Percentiles rank a stretch among this genome's conserved stretches.
Conservation (phyloP, 2,888 invertebrate genomes). For the Apodemia zela region DNA sequence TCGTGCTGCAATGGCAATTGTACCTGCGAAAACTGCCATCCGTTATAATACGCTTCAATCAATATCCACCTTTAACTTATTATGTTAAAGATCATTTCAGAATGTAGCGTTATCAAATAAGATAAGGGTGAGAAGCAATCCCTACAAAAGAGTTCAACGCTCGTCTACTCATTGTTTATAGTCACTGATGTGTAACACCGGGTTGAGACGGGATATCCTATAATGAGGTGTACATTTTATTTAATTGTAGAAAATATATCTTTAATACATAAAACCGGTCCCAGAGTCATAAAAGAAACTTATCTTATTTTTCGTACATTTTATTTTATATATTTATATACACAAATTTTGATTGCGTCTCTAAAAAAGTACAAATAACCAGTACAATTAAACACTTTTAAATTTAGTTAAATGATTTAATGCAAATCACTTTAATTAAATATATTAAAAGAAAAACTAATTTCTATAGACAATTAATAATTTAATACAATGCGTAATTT, state of each 20-base stretch:
- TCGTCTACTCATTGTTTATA: slow-evolving; percentile 61
- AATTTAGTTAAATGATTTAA: too few species aligned
- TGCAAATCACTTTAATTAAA: too few species aligned
- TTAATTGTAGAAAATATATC: slow-evolving; percentile 7
- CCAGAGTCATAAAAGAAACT: too few species aligned
- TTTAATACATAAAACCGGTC: neutral
- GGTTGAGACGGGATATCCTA: slow-evolving; percentile 45
- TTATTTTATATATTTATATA: too few species aligned
- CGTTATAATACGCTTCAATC: neutral
- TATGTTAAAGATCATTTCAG: slow-evolving; percentile 43
- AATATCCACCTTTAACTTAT: slow-evolving; percentile 16
- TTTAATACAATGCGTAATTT: too few species aligned
- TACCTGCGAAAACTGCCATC: slow-evolving; percentile 5
- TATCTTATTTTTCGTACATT: too few species aligned
- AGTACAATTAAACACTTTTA: too few species aligned
- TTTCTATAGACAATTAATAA: too few species aligned
- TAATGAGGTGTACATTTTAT: slow-evolving; percentile 23
- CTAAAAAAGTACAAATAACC: too few species aligned
- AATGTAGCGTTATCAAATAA: slow-evolving; percentile 7
- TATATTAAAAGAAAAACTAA: too few species aligned
- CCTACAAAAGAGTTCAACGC: slow-evolving; percentile 80
- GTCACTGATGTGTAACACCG: slow-evolving; percentile 54
- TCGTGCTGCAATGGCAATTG: neutral
- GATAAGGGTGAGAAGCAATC: slow-evolving; percentile 40
- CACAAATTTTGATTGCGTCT: too few species aligned